phyloP scores from a whole-genome alignment of 2,888 invertebrate species.

The Drosophila helvetica region DNA sequence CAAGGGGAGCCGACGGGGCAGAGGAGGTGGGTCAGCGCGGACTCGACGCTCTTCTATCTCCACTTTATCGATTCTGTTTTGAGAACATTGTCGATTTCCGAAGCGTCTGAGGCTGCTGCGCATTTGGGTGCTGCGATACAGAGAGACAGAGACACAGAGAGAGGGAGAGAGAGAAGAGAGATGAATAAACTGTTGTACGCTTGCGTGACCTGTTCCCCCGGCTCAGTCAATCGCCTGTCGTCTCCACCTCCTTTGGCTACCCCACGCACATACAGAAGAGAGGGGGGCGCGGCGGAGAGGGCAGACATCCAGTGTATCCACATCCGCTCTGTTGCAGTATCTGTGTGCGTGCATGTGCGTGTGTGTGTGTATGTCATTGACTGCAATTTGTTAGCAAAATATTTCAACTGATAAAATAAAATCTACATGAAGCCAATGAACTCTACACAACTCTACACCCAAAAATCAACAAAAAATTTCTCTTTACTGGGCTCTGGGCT shows the following conservation, averaged over 20 bases:
- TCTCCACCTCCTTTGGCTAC: slow-evolving; percentile 22
- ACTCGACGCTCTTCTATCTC: slow-evolving; percentile 26
- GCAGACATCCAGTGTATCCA: slow-evolving; percentile 18
- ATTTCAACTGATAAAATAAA: slow-evolving; percentile 75
- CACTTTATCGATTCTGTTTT: slow-evolving; percentile 60
- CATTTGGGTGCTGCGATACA: slow-evolving; percentile 48
- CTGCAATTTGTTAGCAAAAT: slow-evolving; percentile 80
- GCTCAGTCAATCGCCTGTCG: slow-evolving; percentile 17
- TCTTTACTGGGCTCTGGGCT: neutral
- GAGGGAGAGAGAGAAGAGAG: slow-evolving; percentile 52
- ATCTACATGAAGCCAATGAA: slow-evolving; percentile 75
- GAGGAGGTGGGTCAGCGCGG: slow-evolving; percentile 4
- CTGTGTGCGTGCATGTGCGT: slow-evolving; percentile 25
- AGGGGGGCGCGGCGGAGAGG: slow-evolving; percentile 1
- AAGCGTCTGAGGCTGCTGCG: slow-evolving; percentile 58
- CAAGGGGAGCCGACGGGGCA: slow-evolving; percentile 19
- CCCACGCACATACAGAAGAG: slow-evolving; percentile 33
- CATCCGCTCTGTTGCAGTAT: slow-evolving; percentile 56
- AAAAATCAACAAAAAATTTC: slow-evolving; percentile 49
- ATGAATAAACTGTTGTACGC: slow-evolving; percentile 74
- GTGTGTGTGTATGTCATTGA: slow-evolving; percentile 72
- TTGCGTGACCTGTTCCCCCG: slow-evolving; percentile 69
- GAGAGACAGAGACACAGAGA: neutral
- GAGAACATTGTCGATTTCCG: slow-evolving; percentile 55
- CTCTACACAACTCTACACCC: slow-evolving; percentile 41